Evolutionary conservation across 2,797 vertebrate genomes (phyloP).

Genomic region (Sitta carolinensis): DNA sequence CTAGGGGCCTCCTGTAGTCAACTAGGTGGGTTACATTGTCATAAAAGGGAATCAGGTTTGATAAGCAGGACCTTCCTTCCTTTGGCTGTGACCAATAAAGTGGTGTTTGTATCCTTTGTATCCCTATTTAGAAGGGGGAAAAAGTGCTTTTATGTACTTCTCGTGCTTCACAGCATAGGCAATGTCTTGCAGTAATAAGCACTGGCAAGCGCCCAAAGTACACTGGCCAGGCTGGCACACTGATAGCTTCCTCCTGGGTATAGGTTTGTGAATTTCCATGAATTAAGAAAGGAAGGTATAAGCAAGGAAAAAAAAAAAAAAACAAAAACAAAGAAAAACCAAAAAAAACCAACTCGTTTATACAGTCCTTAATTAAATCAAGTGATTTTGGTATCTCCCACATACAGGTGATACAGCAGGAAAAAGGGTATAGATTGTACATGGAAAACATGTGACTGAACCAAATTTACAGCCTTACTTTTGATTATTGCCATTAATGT

Average conservation of each 20-base stretch:
- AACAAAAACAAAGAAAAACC: no score
- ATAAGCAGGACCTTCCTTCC: not conserved
- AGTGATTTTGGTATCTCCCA: not conserved
- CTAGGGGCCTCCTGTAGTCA: not conserved
- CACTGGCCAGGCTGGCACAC: not conserved
- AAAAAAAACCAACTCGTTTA: not conserved
- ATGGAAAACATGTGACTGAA: not conserved
- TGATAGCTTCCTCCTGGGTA: not conserved
- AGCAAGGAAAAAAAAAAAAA: not conserved
- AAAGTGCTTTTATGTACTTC: not conserved
- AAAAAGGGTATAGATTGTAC: not conserved
- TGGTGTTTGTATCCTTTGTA: not conserved
- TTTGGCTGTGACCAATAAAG: not conserved
- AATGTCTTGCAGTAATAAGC: not conserved
- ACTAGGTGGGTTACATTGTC: not conserved
- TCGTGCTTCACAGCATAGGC: not conserved
- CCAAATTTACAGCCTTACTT: not conserved
- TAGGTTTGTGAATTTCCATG: not conserved
- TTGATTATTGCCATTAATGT: not conserved
- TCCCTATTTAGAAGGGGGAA: fast-evolving
- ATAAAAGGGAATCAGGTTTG: not conserved
- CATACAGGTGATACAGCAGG: fast-evolving
- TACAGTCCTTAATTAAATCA: not conserved
- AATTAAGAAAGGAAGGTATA: not conserved
- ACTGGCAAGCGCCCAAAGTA: not conserved